Evolutionary conservation across 2,888 invertebrate genomes (phyloP), one percentile per base, ranked within the genome.

Genomic region (Smittia aterrima): DNA sequence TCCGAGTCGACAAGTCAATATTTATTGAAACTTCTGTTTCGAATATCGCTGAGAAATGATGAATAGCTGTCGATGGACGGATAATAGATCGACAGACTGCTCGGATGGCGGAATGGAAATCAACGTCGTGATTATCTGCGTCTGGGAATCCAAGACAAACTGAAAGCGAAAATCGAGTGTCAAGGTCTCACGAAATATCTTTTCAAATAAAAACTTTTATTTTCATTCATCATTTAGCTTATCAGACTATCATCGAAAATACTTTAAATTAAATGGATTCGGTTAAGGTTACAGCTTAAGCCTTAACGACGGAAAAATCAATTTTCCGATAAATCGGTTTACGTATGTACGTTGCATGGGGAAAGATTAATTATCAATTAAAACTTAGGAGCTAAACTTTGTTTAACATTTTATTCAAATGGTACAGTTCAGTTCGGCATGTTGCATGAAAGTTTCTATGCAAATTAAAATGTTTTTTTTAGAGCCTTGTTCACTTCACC

Each of bases 91-190:
- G 22, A 64, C 27, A 64, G n/a, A 38, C 18, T 58, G 47, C 16
- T 47, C 25, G 25, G 20, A 7, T 16, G 24, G 25, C n/a, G 32
- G 67, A 67, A 67, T 32, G 38, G 13, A 38, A 67, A 32, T 3
- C 32, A 66, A 66, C 66, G 66, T 58, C 58, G 24, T 66, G 66
- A 66, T 66, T 66, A 66, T 66, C 25, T 66, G 58, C 22, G 66
- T 70, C 70, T 70, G 70, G 54, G 70, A 70, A 70, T 70, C 41
- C 27, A 2, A n/a, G 41, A 24, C 24, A 47, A 68, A 20, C 70
- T 54, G 70, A 70, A 70, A 70, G 54, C 13, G 18, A 70, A 70
- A 70, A 18, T 70, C 41, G 66, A n/a, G 13, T 16, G 6, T 53
- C 70, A 70, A 70, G 70, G 70, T 54, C 70, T 70, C 24, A 40